Conservation (phyloP, 1,140 invertebrate genomes). For the Bemisia tabaci region DNA sequence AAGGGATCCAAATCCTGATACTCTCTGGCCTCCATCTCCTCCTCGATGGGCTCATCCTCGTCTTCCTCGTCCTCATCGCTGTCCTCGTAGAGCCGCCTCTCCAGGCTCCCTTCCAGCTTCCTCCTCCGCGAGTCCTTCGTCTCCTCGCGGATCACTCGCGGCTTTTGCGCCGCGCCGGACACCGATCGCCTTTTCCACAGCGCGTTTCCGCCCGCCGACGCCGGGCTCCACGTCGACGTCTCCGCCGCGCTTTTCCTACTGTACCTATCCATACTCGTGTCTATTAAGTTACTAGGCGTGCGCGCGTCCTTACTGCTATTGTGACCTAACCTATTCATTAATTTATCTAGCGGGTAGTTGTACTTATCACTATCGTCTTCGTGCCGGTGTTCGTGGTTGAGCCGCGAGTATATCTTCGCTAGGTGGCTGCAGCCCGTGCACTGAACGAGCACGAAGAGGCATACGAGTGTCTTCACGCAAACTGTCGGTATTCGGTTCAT, state of each 20-base stretch:
- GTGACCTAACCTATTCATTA: neutral
- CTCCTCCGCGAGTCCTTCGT: neutral
- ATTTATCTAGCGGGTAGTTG: neutral
- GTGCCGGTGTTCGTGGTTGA: neutral
- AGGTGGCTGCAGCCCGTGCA: neutral
- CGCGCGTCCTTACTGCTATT: neutral
- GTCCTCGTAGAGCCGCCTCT: neutral
- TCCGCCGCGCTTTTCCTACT: neutral
- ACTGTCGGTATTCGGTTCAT: too few species aligned
- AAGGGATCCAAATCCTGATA: neutral
- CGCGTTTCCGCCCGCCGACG: neutral
- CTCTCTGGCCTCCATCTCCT: neutral
- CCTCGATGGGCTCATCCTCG: neutral
- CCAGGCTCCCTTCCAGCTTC: neutral
- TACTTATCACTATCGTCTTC: too few species aligned
- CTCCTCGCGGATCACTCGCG: neutral
- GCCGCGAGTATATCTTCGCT: neutral
- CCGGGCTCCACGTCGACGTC: neutral
- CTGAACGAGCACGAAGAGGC: neutral
- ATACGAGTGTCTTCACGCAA: neutral
- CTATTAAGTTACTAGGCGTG: neutral
- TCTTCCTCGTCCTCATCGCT: neutral
- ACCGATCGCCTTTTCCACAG: neutral
- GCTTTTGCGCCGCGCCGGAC: neutral
- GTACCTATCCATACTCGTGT: neutral